Evolutionary conservation across 2,113 vertebrate genomes (phyloP), one percentile per base, ranked within the genome.

Genomic region (Amblyornis subalaris): DNA sequence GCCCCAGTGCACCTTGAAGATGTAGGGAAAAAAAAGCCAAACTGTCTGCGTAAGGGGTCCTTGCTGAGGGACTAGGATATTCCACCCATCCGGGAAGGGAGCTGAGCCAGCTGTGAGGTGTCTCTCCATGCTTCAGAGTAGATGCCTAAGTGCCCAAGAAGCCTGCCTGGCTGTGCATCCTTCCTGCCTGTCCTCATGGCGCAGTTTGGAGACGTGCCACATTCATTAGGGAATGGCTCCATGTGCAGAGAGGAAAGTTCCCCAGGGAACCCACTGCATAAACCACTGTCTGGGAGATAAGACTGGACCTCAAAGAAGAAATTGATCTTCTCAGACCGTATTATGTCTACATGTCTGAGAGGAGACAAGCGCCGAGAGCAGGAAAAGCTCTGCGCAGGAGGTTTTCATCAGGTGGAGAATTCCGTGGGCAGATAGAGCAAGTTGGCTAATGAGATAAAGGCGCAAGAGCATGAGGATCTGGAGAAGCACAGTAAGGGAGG

Each of bases 261-360:
- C 93, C 88, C 65, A 93, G 92, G 96, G 93, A 88, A 89, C 28
- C 60, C 72, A 62, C 70, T 69, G 35, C 48, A 20, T 94, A 96
- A 96, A 89, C 92, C 87, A 94, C 85, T 96, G 94, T 92, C 96
- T 97, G 94, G 78, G 66, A 97, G 87, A 96, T 95, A 95, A 97
- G 86, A 78, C 73, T 95, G 92, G 78, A 91, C 77, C 96, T 96
- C 89, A 89, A 94, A 94, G 89, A 94, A 95, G 84, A 95, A 95
- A 96, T 60, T 81, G 85, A 87, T 94, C 85, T 96, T 95, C 92
- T 93, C 90, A 96, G 94, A 96, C 96, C 93, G 18, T 92, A 93
- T 96, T 96, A 91, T 96, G 90, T 95, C 95, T 94, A 94, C 80
- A 92, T 62, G 94, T 83, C 91, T 89, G 94, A 95, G 85, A 93